Evolutionary conservation across 2,113 vertebrate species (phyloP).

Genomic region (Hemiscyllium ocellatum): DNA sequence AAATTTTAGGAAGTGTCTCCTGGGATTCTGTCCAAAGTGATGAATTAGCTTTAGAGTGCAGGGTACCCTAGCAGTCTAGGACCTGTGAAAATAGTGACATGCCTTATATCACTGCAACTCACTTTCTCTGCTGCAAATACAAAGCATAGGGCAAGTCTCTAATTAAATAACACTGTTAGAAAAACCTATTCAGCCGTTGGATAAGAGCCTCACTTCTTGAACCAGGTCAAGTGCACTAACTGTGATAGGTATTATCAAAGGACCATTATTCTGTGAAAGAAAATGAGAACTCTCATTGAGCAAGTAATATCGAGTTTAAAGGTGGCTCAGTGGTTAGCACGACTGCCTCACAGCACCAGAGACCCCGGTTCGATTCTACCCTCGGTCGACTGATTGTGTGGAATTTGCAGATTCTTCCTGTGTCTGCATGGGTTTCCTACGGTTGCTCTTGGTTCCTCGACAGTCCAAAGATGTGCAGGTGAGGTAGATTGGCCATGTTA

Average conservation of each 20-base stretch:
- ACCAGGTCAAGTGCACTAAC: not conserved
- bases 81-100: constrained; percentile 41
- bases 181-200: not conserved
- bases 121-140: not conserved
- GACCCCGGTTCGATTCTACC: no score
- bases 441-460: no score
- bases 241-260: not conserved
- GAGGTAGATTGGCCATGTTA: no score
- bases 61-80: constrained; percentile 38
- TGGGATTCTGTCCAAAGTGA: constrained; percentile 47
- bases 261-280: not conserved
- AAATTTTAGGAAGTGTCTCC: constrained; percentile 18
- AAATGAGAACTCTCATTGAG: not conserved
- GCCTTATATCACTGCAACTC: not conserved
- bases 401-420: no score
- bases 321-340: no score
- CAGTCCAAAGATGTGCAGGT: no score
- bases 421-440: no score
- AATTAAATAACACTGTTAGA: not conserved
- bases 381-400: no score
- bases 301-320: not conserved
- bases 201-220: not conserved
- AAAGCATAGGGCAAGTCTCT: not conserved
- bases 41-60: constrained; percentile 51
- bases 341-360: no score